These are phyloP conservation scores for Blastobasis lacticolella DNA, from an alignment of 2,888 invertebrate genomes.

Conservation along the genomic window DNA sequence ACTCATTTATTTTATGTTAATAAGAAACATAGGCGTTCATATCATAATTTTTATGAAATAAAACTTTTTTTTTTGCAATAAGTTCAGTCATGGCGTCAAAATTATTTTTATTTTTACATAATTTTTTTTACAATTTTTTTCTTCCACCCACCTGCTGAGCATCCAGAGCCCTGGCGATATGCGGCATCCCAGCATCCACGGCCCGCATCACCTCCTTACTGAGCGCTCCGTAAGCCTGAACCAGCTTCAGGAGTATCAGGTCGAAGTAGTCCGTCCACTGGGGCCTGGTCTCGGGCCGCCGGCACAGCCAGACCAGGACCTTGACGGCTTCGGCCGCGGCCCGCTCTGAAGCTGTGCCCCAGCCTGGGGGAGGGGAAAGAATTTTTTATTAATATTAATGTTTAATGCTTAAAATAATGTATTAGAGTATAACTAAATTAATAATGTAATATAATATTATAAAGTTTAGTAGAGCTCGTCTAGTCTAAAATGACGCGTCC, in stretches of 20 bases:
- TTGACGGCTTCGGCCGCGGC: constrained; percentile 85
- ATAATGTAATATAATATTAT: no score
- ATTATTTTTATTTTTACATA: no score
- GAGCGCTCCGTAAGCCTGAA: constrained; percentile 86
- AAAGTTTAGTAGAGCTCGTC: no score
- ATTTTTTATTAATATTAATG: neutral
- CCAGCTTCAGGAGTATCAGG: constrained; percentile 89
- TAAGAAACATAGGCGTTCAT: no score
- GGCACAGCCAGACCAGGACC: constrained; percentile 89
- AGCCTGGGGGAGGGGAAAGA: constrained; percentile 28
- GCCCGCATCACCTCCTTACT: constrained; percentile 85
- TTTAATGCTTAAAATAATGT: no score
- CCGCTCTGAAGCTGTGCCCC: constrained; percentile 72
- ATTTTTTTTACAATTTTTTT: no score
- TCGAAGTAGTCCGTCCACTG: constrained; percentile 93
- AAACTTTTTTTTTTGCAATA: no score
- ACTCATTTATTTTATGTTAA: no score
- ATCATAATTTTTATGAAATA: no score
- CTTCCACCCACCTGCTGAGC: constrained; percentile 75
- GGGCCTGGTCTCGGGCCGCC: constrained; percentile 81
- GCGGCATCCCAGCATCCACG: constrained; percentile 86
- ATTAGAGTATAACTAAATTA: no score
- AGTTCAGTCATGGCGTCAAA: no score
- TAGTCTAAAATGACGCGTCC: no score
- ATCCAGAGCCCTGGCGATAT: constrained; percentile 86